A percentile compares a stretch with the other conserved stretches of the same genome.
Evolutionary conservation across 2,797 vertebrate species (phyloP).

Genomic region (Sitta carolinensis): DNA sequence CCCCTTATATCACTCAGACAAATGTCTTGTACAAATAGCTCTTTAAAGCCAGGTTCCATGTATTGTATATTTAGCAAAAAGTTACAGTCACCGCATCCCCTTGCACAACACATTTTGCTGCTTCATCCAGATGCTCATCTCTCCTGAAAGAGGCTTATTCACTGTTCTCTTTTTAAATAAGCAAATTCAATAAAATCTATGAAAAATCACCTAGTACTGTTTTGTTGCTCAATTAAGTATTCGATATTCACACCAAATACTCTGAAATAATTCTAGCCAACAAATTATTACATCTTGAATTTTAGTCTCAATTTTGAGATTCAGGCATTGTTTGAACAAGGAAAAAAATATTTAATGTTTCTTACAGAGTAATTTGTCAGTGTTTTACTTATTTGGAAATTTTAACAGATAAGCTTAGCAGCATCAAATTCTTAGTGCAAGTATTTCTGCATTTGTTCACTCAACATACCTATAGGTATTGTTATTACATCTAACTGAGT

Average conservation of each 20-base stretch:
- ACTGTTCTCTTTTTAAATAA: not conserved
- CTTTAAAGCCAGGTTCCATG: slow-evolving; percentile 5
- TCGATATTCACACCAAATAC: not conserved
- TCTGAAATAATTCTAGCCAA: not conserved
- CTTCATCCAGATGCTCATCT: not conserved
- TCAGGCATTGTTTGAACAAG: not conserved
- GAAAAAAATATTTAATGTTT: not conserved
- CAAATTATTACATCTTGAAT: not conserved
- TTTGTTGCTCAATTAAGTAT: not conserved
- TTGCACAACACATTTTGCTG: slow-evolving; percentile 17
- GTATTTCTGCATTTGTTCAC: not conserved
- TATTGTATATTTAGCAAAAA: slow-evolving; percentile 30
- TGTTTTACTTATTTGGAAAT: not conserved
- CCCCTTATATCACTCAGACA: slow-evolving; percentile 2
- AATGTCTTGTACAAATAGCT: slow-evolving; percentile 48
- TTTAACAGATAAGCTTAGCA: not conserved
- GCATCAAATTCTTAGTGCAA: not conserved
- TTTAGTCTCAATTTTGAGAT: not conserved
- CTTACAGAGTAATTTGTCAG: not conserved
- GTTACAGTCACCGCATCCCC: not conserved
- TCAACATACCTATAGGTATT: not conserved
- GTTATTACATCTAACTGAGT: not conserved
- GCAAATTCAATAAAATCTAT: not conserved
- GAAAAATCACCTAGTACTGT: not conserved
- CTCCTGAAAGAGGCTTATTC: not conserved